Evolutionary conservation across 2,888 invertebrate species (phyloP).

Genomic region (Lymantria monacha): DNA sequence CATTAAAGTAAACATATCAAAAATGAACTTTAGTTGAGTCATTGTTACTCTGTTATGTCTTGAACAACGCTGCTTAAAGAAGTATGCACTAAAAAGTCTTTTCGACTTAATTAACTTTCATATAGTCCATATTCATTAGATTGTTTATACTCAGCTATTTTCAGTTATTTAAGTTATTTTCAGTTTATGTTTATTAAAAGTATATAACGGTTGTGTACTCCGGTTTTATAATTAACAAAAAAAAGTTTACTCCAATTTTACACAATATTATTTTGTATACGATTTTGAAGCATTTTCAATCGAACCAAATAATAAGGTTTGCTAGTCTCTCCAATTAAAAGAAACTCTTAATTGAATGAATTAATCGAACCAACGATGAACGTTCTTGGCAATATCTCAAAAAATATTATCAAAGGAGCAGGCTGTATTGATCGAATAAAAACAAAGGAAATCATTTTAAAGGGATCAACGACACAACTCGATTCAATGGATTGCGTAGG

Average conservation of each 20-base stretch:
- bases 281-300: not conserved
- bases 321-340: not conserved
- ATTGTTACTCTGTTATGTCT: too few species aligned
- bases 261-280: not conserved
- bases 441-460: slow-evolving; percentile 45
- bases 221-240: slow-evolving; percentile 5
- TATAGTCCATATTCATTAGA: slow-evolving; percentile 1
- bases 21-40: not conserved
- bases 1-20: not conserved
- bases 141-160: slow-evolving; percentile 1
- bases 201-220: slow-evolving; percentile 18
- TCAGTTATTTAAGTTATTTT: not conserved
- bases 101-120: slow-evolving; percentile 6
- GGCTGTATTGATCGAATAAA: slow-evolving; percentile 41
- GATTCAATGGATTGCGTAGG: slow-evolving; percentile 64
- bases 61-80: too few species aligned
- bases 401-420: slow-evolving; percentile 20
- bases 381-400: slow-evolving; percentile 28
- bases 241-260: too few species aligned
- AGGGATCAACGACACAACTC: slow-evolving; percentile 75
- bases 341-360: not conserved
- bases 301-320: not conserved
- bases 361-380: not conserved
- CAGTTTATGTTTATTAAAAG: slow-evolving; percentile 13
- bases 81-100: too few species aligned